Evolutionary conservation across 30 jellyfish, hydroid and myxozoan genomes (phyloP).

Genomic region (Nemopilema nomurai): DNA sequence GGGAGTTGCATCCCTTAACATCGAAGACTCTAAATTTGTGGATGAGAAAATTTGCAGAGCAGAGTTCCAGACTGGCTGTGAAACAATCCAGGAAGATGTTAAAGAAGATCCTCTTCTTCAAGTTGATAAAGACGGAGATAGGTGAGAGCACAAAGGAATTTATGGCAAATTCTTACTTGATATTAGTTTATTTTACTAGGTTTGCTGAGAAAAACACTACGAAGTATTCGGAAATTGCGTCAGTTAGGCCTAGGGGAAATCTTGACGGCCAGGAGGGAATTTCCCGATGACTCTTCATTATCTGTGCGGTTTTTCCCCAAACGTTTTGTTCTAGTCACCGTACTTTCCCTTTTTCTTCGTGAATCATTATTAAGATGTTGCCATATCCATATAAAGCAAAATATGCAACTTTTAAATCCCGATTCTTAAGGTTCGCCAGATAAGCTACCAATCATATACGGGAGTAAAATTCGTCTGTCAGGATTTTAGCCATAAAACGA

Average conservation of each 20-base stretch:
- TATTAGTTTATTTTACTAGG: neutral
- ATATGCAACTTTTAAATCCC: too few relatives aligned
- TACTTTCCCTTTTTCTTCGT: neutral
- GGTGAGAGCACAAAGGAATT: constrained; percentile 2
- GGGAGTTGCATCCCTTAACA: constrained; percentile 2
- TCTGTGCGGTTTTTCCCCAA: neutral
- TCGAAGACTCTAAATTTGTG: neutral
- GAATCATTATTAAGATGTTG: neutral
- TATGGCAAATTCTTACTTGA: neutral
- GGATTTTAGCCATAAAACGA: too few relatives aligned
- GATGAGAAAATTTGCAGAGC: neutral
- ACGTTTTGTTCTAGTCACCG: neutral
- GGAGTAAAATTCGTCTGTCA: too few relatives aligned
- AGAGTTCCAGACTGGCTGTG: neutral
- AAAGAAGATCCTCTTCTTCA: neutral
- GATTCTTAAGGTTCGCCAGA: too few relatives aligned
- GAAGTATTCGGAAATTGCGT: neutral
- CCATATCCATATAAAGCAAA: neutral
- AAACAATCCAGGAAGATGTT: neutral
- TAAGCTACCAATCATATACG: too few relatives aligned
- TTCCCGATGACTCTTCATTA: neutral
- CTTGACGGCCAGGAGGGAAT: neutral
- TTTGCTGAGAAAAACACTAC: neutral
- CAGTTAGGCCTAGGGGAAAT: constrained; percentile 7
- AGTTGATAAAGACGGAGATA: constrained; percentile 45